A percentile compares a stretch with the other conserved stretches of the same genome.
Conservation (phyloP, 2,797 vertebrate genomes). For the Hirundo rustica region DNA sequence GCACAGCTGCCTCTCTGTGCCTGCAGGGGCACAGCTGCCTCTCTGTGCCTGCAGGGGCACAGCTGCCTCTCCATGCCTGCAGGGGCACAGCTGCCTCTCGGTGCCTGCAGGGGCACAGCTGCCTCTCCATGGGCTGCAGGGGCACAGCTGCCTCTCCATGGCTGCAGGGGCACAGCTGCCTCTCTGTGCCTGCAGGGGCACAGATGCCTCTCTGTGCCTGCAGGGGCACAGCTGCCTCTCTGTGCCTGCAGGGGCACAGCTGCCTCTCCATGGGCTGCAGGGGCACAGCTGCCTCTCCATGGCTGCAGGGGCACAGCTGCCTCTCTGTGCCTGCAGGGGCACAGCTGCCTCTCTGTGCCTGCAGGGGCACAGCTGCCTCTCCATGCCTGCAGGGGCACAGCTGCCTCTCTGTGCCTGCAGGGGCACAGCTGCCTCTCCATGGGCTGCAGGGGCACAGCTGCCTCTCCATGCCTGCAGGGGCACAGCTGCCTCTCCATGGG, state of each 20-base stretch:
- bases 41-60: neutral
- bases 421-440: too few relatives aligned
- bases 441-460: neutral
- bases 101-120: too few relatives aligned
- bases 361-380: too few relatives aligned
- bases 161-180: too few relatives aligned
- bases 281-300: too few relatives aligned
- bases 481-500: neutral
- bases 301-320: too few relatives aligned
- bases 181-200: neutral
- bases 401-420: too few relatives aligned
- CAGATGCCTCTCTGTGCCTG: neutral
- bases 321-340: neutral
- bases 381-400: neutral
- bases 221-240: too few relatives aligned
- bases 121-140: neutral
- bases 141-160: too few relatives aligned
- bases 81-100: neutral
- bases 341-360: neutral
- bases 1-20: neutral
- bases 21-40: neutral
- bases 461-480: neutral
- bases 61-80: neutral
- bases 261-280: neutral
- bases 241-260: neutral